Evolutionary conservation across 2,113 vertebrate species (phyloP), one percentile per base, ranked within the genome.

Genomic region (Hystrix brachyura): DNA sequence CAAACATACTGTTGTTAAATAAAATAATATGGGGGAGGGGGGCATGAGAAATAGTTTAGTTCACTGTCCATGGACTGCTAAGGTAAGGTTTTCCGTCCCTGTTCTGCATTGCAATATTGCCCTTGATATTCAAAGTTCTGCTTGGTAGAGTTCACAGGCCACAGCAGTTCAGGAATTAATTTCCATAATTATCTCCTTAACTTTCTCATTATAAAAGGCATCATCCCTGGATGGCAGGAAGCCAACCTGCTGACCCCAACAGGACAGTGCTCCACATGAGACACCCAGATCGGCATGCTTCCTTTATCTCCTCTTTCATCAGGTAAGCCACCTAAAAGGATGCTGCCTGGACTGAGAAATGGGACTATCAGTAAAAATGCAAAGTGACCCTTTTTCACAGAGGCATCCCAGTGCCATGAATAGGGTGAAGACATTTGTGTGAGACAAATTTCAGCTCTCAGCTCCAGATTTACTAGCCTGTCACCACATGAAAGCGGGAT

Each of bases 111-210:
- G 94, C 80, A 95, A 92, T 82, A 82, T 29, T 0, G 69, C 97
- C 98, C 98, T 98, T 99, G 98, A 98, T 92, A 97, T 94, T 95
- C 46, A 96, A 90, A 97, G 96, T 97, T 98, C 97, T 96, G 94
- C 95, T 97, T 0, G 0, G 82, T 74, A 79, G 96, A 98, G 94
- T 97, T 97, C 96, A 93, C 97, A 96, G 94, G 88, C 97, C 91
- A 97, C 48, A 91, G 95, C 87, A 89, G 97, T 97, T 97, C 92
- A 97, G 97, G 94, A 98, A 98, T 95, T 97, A 96, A 98, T 98
- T 97, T 98, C 94, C 97, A 98, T 97, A 98, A 98, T 98, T 95
- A 97, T 94, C 94, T 97, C 92, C 97, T 97, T 96, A 97, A 97
- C 97, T 97, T 98, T 93, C 96, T 98, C 97, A 98, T 98, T 98